A percentile compares a stretch with the other conserved stretches of the same genome.
These are phyloP conservation scores for Hipparchia sbordonii DNA, from an alignment of 2,888 invertebrate genomes.

Conservation along the genomic window DNA sequence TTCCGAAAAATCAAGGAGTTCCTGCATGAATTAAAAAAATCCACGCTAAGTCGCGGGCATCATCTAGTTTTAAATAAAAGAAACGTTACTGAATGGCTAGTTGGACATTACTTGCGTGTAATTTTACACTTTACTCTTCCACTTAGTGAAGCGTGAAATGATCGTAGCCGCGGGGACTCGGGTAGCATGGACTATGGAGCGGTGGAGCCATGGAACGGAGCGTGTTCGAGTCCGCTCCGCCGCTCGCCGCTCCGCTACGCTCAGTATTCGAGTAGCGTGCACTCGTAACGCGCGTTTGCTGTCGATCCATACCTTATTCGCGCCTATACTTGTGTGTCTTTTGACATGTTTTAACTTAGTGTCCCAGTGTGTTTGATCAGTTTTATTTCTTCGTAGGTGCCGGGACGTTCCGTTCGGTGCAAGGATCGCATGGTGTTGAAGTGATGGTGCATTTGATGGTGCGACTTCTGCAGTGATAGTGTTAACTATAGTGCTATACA, in stretches of 20 bases:
- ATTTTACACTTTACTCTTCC: slow-evolving; percentile 69
- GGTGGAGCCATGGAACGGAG: slow-evolving; percentile 45
- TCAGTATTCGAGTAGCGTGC: slow-evolving; percentile 57
- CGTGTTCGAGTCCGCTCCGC: slow-evolving; percentile 50
- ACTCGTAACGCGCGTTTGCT: slow-evolving; percentile 54
- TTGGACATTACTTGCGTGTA: slow-evolving; percentile 61
- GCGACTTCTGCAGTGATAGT: slow-evolving; percentile 73
- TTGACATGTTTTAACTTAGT: slow-evolving; percentile 46
- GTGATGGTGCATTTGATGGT: slow-evolving; percentile 78
- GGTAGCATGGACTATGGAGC: slow-evolving; percentile 44
- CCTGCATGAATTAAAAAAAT: no score
- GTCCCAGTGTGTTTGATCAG: slow-evolving; percentile 59
- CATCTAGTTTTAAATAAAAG: slow-evolving; percentile 9
- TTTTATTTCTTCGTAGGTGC: slow-evolving; percentile 73
- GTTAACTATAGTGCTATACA: slow-evolving; percentile 73
- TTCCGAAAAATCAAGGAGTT: no score
- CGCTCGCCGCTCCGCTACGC: slow-evolving; percentile 34
- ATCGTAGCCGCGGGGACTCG: slow-evolving; percentile 56
- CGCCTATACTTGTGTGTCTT: slow-evolving; percentile 44
- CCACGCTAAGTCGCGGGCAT: no score
- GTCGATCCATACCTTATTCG: slow-evolving; percentile 43
- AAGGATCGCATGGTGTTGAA: slow-evolving; percentile 72
- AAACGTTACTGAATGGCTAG: slow-evolving; percentile 42
- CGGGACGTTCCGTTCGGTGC: slow-evolving; percentile 50
- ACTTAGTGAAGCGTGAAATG: slow-evolving; percentile 73